These are phyloP conservation scores for Tigriopus japonicus DNA, from an alignment of 1,140 invertebrate genomes.

Conservation along the genomic window DNA sequence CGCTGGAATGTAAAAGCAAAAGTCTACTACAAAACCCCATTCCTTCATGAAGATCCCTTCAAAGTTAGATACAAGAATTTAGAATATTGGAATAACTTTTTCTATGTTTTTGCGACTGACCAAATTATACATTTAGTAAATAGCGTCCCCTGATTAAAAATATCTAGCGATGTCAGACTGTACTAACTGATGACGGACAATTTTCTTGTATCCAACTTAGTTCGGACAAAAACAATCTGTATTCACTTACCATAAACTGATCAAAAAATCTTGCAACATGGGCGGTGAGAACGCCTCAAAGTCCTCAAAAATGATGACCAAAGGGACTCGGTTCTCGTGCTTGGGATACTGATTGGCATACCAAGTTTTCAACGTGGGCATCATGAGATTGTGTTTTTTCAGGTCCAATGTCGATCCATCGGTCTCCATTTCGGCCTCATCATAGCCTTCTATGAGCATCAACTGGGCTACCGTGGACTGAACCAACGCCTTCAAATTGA, in stretches of 20 bases:
- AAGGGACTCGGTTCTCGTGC: not conserved
- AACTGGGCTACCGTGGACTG: too few species aligned
- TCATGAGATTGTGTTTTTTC: too few species aligned
- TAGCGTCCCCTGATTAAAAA: not conserved
- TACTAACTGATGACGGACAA: too few species aligned
- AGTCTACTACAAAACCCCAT: not conserved
- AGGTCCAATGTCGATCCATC: too few species aligned
- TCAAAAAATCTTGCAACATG: conserved; percentile 26
- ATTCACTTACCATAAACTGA: conserved; percentile 24
- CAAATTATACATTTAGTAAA: not conserved
- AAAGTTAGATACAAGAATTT: not conserved
- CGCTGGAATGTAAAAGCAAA: conserved; percentile 20
- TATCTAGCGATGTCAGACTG: too few species aligned
- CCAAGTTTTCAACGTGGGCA: too few species aligned
- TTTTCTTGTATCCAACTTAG: too few species aligned
- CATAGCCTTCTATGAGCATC: too few species aligned
- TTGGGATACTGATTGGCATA: too few species aligned
- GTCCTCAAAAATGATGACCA: conserved; percentile 26
- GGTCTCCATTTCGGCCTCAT: too few species aligned
- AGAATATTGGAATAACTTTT: not conserved
- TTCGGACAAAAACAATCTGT: too few species aligned
- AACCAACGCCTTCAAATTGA: too few species aligned
- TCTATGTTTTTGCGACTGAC: not conserved
- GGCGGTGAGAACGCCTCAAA: conserved; percentile 23
- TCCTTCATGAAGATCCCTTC: not conserved